A percentile compares a stretch with the other conserved stretches of the same genome.
Conservation (phyloP, 2,797 vertebrate genomes). For the Spheniscus humboldti region DNA sequence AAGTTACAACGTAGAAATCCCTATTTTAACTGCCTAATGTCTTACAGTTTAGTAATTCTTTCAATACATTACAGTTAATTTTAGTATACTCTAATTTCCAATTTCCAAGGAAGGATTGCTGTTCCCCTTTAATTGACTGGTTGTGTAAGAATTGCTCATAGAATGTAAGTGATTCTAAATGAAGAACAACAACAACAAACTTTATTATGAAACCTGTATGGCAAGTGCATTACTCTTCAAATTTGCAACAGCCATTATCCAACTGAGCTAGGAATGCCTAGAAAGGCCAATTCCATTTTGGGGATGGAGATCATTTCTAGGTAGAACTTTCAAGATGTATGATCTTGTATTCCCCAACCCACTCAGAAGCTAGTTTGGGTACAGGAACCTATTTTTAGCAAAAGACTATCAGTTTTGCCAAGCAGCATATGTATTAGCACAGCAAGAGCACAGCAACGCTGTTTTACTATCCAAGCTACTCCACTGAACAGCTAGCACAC, state of each 20-base stretch:
- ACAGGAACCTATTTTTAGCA: neutral
- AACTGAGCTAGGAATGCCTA: neutral
- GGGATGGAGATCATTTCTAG: neutral
- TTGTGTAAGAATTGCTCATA: neutral
- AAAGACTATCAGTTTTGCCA: neutral
- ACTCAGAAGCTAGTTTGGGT: neutral
- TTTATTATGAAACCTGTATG: neutral
- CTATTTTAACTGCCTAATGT: neutral
- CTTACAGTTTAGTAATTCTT: neutral
- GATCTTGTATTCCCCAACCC: neutral
- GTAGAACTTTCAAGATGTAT: neutral
- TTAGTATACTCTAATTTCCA: neutral
- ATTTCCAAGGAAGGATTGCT: neutral
- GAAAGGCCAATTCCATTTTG: neutral
- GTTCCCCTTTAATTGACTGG: neutral
- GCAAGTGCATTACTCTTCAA: neutral
- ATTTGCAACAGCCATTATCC: neutral
- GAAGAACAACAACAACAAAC: neutral
- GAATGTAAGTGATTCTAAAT: neutral
- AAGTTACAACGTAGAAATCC: neutral
- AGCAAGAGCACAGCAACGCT: neutral
- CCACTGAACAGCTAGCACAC: neutral
- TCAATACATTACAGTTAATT: neutral
- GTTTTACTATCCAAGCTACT: neutral
- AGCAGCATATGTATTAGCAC: neutral